Evolutionary conservation across 2,888 invertebrate species (phyloP).

Genomic region (Coecobrya sp.): DNA sequence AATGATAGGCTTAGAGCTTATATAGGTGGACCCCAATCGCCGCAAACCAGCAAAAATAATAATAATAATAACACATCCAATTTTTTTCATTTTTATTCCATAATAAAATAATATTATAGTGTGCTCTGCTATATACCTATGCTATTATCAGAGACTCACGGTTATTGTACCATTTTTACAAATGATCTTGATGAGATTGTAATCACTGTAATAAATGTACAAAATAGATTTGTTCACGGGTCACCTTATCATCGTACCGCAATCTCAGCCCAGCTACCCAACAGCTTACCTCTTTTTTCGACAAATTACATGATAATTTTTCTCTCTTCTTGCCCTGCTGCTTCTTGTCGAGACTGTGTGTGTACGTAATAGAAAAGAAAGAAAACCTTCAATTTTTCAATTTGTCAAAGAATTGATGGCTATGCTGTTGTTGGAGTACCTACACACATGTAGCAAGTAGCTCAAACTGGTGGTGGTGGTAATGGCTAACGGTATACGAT

Average conservation of each 20-base stretch:
- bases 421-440: neutral
- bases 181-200: slow-evolving; percentile 8
- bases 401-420: slow-evolving; percentile 13
- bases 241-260: neutral
- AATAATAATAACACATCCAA: slow-evolving; percentile 1
- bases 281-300: neutral
- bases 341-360: no score
- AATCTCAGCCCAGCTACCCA: neutral
- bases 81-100: neutral
- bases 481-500: neutral
- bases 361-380: no score
- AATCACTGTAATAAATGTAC: slow-evolving; percentile 20
- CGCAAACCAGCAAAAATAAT: slow-evolving; percentile 64
- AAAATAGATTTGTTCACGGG: slow-evolving; percentile 37
- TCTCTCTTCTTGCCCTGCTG: neutral
- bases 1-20: no score
- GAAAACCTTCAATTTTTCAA: slow-evolving; percentile 23
- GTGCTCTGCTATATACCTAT: no score
- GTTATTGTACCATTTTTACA: slow-evolving; percentile 5
- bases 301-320: neutral
- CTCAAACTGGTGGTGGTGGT: neutral
- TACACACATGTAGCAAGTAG: no score
- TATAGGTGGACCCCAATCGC: neutral
- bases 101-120: neutral
- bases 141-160: no score